Percentiles rank a stretch among this genome's conserved stretches.
Evolutionary conservation across 2,113 vertebrate genomes (phyloP).

Genomic region (Caracal caracal): DNA sequence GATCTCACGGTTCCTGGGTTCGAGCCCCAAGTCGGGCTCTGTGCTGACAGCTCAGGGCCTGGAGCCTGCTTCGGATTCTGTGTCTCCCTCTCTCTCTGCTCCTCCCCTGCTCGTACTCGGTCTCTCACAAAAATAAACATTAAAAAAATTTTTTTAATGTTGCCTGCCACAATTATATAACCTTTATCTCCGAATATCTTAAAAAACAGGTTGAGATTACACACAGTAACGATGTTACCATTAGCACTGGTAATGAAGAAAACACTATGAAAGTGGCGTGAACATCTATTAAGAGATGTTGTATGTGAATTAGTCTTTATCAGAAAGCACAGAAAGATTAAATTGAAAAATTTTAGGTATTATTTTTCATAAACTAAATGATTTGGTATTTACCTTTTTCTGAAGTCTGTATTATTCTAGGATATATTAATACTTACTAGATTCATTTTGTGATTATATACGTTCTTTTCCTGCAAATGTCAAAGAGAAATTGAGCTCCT

Average conservation of each 20-base stretch:
- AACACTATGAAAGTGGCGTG: not conserved
- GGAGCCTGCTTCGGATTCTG: no score
- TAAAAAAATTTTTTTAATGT: no score
- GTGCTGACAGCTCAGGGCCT: no score
- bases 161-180: not conserved
- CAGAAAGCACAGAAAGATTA: not conserved
- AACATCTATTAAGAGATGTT: not conserved
- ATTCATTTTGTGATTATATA: not conserved
- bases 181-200: not conserved
- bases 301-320: not conserved
- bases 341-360: constrained; percentile 9
- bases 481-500: not conserved
- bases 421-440: not conserved
- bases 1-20: no score
- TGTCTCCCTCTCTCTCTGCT: no score
- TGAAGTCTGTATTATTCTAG: not conserved
- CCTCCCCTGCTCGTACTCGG: no score
- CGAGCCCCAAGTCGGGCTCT: no score
- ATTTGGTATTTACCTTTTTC: not conserved
- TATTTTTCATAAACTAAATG: not conserved
- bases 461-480: not conserved
- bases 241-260: not conserved
- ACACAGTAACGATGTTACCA: not conserved
- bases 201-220: not conserved
- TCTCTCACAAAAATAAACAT: no score